A percentile compares a stretch with the other conserved stretches of the same genome.
Conservation (phyloP, 2,113 vertebrate genomes). For the Carassius gibelio region DNA sequence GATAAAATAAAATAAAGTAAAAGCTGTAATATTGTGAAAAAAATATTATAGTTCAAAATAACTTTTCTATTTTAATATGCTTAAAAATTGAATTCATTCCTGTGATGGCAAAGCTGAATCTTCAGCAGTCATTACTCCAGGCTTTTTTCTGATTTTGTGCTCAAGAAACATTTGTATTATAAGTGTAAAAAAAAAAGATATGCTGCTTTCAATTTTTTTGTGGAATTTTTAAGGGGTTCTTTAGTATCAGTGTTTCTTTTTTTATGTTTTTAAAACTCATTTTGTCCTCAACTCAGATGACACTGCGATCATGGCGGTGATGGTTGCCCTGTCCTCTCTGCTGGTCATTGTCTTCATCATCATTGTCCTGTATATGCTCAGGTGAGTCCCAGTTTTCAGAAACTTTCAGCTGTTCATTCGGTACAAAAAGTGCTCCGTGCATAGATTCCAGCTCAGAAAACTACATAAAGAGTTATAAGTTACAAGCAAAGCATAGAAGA, state of each 20-base stretch:
- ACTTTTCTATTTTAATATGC: too few species aligned
- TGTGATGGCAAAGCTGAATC: too few species aligned
- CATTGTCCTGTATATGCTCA: constrained; percentile 98
- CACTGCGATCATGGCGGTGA: constrained; percentile 93
- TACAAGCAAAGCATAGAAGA: not conserved
- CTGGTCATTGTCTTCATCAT: constrained; percentile 98
- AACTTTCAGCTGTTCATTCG: not conserved
- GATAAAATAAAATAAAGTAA: too few species aligned
- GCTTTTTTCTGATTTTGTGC: too few species aligned
- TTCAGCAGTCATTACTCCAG: too few species aligned
- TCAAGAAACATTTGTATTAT: not conserved
- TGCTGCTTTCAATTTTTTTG: too few species aligned
- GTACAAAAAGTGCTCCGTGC: not conserved
- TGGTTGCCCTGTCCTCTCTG: constrained; percentile 94
- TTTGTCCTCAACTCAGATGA: constrained; percentile 36
- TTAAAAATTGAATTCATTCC: too few species aligned
- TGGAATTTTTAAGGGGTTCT: too few species aligned
- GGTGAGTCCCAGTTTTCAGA: constrained; percentile 73
- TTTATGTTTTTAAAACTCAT: not conserved
- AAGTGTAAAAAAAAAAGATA: too few species aligned
- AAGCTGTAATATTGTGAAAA: not conserved
- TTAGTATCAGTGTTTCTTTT: too few species aligned
- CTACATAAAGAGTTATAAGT: not conserved
- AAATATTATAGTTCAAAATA: not conserved
- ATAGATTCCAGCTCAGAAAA: not conserved